phyloP scores from a whole-genome alignment of 1,140 invertebrate species.

The Lordiphosa stackelbergi region DNA sequence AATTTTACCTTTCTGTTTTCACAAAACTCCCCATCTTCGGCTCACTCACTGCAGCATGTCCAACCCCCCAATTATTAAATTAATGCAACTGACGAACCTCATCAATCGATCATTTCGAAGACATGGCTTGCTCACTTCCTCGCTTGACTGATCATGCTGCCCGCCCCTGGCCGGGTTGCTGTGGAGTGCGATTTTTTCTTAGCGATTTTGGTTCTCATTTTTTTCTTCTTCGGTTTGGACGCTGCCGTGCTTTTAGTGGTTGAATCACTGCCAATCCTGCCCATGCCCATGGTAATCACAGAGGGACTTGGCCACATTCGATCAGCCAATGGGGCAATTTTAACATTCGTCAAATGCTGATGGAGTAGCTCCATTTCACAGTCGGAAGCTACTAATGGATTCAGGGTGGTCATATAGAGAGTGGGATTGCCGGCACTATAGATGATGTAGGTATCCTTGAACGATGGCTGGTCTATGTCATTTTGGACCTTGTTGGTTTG shows the following conservation, averaged over 20 bases:
- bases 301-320: conserved; percentile 36
- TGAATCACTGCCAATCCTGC: not conserved
- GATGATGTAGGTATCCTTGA: conserved; percentile 40
- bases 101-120: not conserved
- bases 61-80: conserved; percentile 54
- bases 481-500: not conserved
- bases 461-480: not conserved
- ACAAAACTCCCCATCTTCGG: not conserved
- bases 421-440: conserved; percentile 48
- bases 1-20: too few relatives aligned
- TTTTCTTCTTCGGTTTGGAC: too few relatives aligned
- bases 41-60: conserved; percentile 10
- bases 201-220: too few relatives aligned
- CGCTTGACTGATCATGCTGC: not conserved
- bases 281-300: conserved; percentile 35
- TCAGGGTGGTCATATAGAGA: conserved; percentile 28
- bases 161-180: not conserved
- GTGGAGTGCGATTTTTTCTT: too few relatives aligned
- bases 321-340: not conserved
- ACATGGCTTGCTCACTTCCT: too few relatives aligned
- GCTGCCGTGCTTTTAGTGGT: too few relatives aligned
- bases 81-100: conserved; percentile 2
- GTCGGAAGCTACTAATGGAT: conserved; percentile 10
- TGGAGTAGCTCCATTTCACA: conserved; percentile 30
- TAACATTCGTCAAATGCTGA: conserved; percentile 25